Evolutionary conservation across 1,140 invertebrate genomes (phyloP).

Genomic region (Pristionchus pacificus): DNA sequence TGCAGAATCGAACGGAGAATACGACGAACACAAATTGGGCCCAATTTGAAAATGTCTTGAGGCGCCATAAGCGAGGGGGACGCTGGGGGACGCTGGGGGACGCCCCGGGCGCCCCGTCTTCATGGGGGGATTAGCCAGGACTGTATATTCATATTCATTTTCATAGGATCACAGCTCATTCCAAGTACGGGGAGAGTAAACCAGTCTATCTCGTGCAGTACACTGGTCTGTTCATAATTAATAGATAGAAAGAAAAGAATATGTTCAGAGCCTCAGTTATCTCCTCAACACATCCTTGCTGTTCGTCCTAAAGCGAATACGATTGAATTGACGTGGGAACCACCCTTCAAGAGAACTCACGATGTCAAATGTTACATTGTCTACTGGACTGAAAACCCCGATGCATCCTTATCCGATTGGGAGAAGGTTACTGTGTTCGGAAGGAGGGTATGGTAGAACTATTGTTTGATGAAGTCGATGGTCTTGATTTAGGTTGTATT

Average conservation of each 20-base stretch:
- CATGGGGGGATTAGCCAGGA: too few relatives aligned
- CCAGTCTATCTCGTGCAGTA: slow-evolving; percentile 54
- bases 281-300: slow-evolving; percentile 55
- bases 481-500: slow-evolving; percentile 39
- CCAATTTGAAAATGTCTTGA: too few relatives aligned
- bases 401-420: slow-evolving; percentile 48
- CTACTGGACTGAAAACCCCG: slow-evolving; percentile 55
- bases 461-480: not conserved
- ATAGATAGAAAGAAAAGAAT: slow-evolving; percentile 2
- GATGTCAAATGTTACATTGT: slow-evolving; percentile 54
- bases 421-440: slow-evolving; percentile 52
- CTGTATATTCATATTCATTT: too few relatives aligned
- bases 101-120: too few relatives aligned
- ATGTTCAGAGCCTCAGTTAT: slow-evolving; percentile 51
- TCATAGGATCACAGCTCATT: slow-evolving; percentile 54
- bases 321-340: slow-evolving; percentile 54
- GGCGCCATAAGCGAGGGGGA: too few relatives aligned
- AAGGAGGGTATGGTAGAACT: slow-evolving; percentile 22
- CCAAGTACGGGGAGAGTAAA: slow-evolving; percentile 54
- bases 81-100: too few relatives aligned
- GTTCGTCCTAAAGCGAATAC: slow-evolving; percentile 53
- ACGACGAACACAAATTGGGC: too few relatives aligned
- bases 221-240: slow-evolving; percentile 40
- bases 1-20: too few relatives aligned
- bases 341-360: slow-evolving; percentile 50